Evolutionary conservation across 2,113 vertebrate genomes (phyloP), one percentile per base, ranked within the genome.

Genomic region (Myrmophylax atrothorax): DNA sequence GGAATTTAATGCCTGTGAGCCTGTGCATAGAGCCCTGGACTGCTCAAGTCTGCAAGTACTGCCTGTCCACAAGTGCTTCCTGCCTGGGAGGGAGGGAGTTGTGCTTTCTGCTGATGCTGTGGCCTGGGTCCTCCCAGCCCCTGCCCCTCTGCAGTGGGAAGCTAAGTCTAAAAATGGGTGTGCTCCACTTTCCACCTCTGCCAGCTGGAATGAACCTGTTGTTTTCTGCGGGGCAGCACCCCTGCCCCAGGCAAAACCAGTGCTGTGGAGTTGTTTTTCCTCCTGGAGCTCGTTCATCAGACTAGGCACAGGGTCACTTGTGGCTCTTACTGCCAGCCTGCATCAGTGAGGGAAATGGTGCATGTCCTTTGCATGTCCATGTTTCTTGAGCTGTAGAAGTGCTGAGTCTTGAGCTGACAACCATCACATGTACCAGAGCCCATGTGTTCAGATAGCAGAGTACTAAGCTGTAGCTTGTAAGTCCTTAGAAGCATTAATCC

Each of bases 401-500:
- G 31, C 72, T 46, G 84, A 37, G 29, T 35, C 77, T 67, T 14
- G 25, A 69, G 77, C 87, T 75, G 82, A 46, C 59, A 77, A 59
- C 38, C 31, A 5, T 76, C 69, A 75, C 90, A 33, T 22, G 60
- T 64, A 24, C 20, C 14, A 46, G 62, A 50, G 50, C 53, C 85
- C 58, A 11, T 52, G 84, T 60, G 74, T 84, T 70, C 89, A 92
- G 80, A 77, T 64, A 89, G 91, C 76, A 91, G 89, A 89, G 91
- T 13, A 40, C 84, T 95, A 91, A 97, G 89, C 93, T 91, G 73
- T n/a, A 85, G 95, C 89, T 91, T 86, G 4, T 81, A 72, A 94
- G 74, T 68, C 81, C 87, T 94, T 79, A 92, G 75, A 84, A 94
- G 79, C 66, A 67, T 84, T 94, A 96, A 97, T 95, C 92, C 95